Evolutionary conservation across 2,113 vertebrate genomes (phyloP), one percentile per base, ranked within the genome.

Genomic region (Rhabdomys dilectus): DNA sequence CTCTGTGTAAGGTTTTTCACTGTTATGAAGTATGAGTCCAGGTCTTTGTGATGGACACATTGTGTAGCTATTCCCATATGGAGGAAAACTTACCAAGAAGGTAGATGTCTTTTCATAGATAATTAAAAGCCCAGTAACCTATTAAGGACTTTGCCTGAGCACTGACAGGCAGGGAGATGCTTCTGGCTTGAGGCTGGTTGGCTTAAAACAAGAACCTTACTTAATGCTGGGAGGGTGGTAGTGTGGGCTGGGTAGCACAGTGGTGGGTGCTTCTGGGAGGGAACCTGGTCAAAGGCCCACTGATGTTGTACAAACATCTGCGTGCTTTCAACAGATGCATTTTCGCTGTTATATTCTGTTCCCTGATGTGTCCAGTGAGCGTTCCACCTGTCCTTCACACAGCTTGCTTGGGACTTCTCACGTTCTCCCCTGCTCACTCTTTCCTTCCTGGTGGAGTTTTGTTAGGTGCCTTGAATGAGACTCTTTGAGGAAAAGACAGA

Each of bases 201-300:
- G 21, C 5, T 3, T 3, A 45, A 31, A 3, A 8, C 1, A 1
- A 9, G 22, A 48, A 56, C 45, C 80, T 13, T 51, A 4, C 42
- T 2, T 17, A 7, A 5, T 9, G 42, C 26, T 5, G 4, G n/a
- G 62, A 24, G 53, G 24, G 4, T 68, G n/a, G 77, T 4, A 9
- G 34, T 36, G 2, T 1, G 7, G 36, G 7, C 8, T 0, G 16
- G 66, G 6, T 13, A 3, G 3, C 0, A 0, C 6, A 13, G 0
- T 0, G 34, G 0, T 1, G 26, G 31, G 3, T 31, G 10, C n/a
- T 42, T 53, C 17, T 3, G 1, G 5, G 19, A 39, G n/a, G 29
- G 29, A 75, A n/a, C 1, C 29, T 10, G 12, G 12, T 68, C 21
- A 0, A 22, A 91, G 64, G 31, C 22, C n/a, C 29, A 13, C 21